These are phyloP conservation scores for Archivesica marissinica DNA, from an alignment of 1,140 invertebrate species.

Conservation along the genomic window DNA sequence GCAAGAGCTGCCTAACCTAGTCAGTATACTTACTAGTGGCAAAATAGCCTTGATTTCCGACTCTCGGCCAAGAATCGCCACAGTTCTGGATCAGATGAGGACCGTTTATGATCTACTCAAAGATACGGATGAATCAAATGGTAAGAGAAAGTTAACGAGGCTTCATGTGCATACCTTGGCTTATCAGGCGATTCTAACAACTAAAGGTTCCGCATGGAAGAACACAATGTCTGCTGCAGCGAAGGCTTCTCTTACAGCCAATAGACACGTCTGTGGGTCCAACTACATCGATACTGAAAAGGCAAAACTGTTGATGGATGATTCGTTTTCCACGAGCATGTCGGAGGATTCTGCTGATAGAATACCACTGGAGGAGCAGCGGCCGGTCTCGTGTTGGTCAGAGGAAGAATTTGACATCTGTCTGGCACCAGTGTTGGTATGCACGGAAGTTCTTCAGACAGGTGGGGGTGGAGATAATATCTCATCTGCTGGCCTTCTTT, in stretches of 20 bases:
- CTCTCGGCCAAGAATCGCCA: conserved; percentile 91
- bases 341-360: conserved; percentile 62
- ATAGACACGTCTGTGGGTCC: conserved; percentile 93
- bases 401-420: conserved; percentile 90
- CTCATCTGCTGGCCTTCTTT: conserved; percentile 91
- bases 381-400: conserved; percentile 93
- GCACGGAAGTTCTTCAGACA: conserved; percentile 92
- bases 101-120: conserved; percentile 87
- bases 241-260: conserved; percentile 93
- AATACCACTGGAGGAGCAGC: conserved; percentile 74
- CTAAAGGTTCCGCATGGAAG: conserved; percentile 85
- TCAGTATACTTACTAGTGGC: conserved; percentile 87
- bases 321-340: conserved; percentile 90
- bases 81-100: conserved; percentile 93
- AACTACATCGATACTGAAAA: conserved; percentile 89
- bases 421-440: conserved; percentile 93
- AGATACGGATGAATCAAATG: conserved; percentile 68
- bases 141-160: conserved; percentile 88
- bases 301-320: conserved; percentile 91
- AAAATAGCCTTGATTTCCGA: conserved; percentile 91
- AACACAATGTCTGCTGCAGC: conserved; percentile 91
- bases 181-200: conserved; percentile 92
- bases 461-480: conserved; percentile 95
- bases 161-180: conserved; percentile 95
- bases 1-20: conserved; percentile 92